phyloP scores from a whole-genome alignment of 2,113 vertebrate species.

The Petaurus breviceps region DNA sequence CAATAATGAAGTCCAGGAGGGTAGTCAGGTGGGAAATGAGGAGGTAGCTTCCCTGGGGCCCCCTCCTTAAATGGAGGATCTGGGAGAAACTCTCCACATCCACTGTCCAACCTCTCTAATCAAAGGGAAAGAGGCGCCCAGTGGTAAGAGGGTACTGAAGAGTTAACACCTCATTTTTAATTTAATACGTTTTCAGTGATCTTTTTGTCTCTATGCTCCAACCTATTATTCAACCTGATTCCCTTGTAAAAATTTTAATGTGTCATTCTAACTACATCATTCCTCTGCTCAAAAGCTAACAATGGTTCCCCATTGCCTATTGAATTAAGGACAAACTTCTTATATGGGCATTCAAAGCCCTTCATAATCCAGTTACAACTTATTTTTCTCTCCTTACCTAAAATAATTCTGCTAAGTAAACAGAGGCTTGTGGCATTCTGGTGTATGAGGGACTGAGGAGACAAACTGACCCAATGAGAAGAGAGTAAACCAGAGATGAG shows the following conservation, averaged over 20 bases:
- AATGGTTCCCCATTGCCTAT: neutral
- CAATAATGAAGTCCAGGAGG: too few species aligned
- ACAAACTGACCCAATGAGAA: neutral
- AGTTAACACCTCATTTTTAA: neutral
- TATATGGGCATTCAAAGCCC: neutral
- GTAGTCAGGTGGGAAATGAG: too few species aligned
- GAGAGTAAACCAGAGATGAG: neutral
- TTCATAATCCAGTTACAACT: neutral
- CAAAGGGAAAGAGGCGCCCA: too few species aligned
- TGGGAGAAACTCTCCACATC: too few species aligned
- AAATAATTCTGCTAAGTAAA: neutral
- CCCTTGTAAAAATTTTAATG: neutral
- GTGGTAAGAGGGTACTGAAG: neutral
- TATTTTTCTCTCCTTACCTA: neutral
- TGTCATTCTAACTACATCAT: neutral
- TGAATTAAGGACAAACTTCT: neutral
- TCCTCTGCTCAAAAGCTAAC: neutral
- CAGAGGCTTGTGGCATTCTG: neutral
- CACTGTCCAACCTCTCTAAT: too few species aligned
- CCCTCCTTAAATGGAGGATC: too few species aligned
- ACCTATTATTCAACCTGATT: neutral
- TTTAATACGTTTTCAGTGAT: neutral
- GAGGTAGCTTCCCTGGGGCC: too few species aligned
- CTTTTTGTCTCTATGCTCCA: neutral
- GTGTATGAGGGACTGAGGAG: neutral